Percentiles rank a stretch among this genome's conserved stretches.
These are phyloP conservation scores for Idaea biselata DNA, from an alignment of 2,888 invertebrate genomes.

Conservation along the genomic window DNA sequence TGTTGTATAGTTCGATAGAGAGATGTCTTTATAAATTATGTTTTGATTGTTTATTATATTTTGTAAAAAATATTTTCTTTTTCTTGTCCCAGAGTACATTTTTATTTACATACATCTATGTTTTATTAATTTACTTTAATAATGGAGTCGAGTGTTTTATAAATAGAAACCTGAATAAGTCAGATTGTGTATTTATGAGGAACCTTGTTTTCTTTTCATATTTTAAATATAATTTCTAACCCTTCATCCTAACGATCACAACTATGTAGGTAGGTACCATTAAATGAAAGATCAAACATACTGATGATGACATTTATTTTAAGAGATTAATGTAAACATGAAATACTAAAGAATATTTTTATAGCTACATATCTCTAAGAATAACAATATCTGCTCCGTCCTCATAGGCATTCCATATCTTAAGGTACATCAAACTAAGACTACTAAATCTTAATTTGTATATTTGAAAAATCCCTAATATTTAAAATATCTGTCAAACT, in stretches of 20 bases:
- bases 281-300: background rate
- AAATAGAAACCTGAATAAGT: background rate
- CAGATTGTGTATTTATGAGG: background rate
- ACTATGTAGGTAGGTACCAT: background rate
- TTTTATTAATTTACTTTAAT: slow-evolving; percentile 14
- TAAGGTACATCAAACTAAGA: background rate
- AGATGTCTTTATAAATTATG: slow-evolving; percentile 57
- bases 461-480: slow-evolving; percentile 1
- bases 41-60: slow-evolving; percentile 79
- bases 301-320: background rate
- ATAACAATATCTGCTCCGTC: background rate
- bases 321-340: background rate
- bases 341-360: background rate
- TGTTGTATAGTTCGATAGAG: slow-evolving; percentile 78
- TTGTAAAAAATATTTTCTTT: slow-evolving; percentile 54
- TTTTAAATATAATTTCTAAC: background rate
- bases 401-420: slow-evolving; percentile 1
- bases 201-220: background rate
- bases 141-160: background rate
- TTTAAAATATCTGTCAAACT: slow-evolving; percentile 5
- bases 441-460: background rate
- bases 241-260: background rate
- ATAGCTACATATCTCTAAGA: background rate
- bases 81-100: slow-evolving; percentile 30
- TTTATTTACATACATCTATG: slow-evolving; percentile 22